Evolutionary conservation across 2,113 vertebrate genomes (phyloP).

Genomic region (Dinomys branickii): DNA sequence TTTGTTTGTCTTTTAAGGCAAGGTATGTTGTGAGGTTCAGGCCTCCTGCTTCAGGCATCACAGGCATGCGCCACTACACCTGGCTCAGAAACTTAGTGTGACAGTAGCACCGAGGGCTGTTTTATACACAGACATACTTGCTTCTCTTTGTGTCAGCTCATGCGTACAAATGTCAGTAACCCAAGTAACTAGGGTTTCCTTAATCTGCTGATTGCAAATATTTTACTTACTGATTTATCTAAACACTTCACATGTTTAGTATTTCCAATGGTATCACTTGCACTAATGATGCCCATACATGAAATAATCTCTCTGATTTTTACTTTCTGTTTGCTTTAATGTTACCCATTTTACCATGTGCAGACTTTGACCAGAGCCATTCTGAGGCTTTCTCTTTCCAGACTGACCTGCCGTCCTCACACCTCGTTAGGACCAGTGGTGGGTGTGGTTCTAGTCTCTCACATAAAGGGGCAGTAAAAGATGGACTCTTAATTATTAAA

Average conservation of each 20-base stretch:
- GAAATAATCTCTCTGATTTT: background rate
- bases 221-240: background rate
- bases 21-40: background rate
- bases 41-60: background rate
- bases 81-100: background rate
- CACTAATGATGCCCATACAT: background rate
- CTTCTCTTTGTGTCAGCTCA: background rate
- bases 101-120: background rate
- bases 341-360: background rate
- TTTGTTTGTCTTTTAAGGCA: background rate
- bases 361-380: background rate
- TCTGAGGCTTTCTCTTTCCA: background rate
- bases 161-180: background rate
- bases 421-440: background rate
- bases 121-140: background rate
- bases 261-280: background rate
- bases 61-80: background rate
- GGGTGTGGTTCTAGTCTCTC: background rate
- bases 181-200: background rate
- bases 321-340: background rate
- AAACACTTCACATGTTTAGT: background rate
- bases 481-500: background rate
- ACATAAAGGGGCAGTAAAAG: background rate
- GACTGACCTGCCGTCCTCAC: background rate
- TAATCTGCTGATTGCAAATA: background rate